Base-by-base conservation (phyloP, 2,888 invertebrate genomes). In the Clistopyga incitator region DNA sequence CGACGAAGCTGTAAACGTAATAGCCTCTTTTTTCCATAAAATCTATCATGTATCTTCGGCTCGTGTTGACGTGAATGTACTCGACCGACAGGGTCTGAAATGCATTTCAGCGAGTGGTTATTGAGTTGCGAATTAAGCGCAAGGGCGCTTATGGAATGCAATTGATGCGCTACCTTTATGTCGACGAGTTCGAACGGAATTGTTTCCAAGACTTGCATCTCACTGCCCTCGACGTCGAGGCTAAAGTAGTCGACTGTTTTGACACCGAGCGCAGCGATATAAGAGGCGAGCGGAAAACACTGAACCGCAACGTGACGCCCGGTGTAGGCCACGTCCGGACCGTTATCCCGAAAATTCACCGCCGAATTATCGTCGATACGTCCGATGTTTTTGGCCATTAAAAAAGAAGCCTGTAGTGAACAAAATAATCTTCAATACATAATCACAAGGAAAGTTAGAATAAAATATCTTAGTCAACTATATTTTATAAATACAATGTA, bases 141-240 rank as follows among this genome's bases (percentile, higher is more conserved):
- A 6, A 38, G 78, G 52, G 52, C 23, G 29, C 10, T 68, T 52
- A 2, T 38, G 38, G 10, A 10, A 38, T 38, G 38, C 2, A 52
- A 29, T 38, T n/a, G 38, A 47, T 4, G 23, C 45, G 82, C 85
- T 87, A 93, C 93, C 89, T 92, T 92, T 52, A 95, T 94, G 82
- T 94, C 91, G 10, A 94, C 89, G 75, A 91, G 91, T 61, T 94
- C 92, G 86, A 94, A 95, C 10, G 94, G 94, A 86, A 95, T 94
- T 1, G 94, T 94, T 87, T 93, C 91, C 18, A 95, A 89, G 15
- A 95, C 94, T 8, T 93, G 92, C 20, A 94, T 89, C 88, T 95
- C 95, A 54, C 92, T 91, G 1, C 95, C 95, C 86, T 95, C 95
- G 13, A 95, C 93, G 86, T 95, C 95, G 25, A 95, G 91, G 87